A percentile compares a stretch with the other conserved stretches of the same genome.
phyloP scores from a whole-genome alignment of 2,797 vertebrate species.

The Sitta carolinensis region DNA sequence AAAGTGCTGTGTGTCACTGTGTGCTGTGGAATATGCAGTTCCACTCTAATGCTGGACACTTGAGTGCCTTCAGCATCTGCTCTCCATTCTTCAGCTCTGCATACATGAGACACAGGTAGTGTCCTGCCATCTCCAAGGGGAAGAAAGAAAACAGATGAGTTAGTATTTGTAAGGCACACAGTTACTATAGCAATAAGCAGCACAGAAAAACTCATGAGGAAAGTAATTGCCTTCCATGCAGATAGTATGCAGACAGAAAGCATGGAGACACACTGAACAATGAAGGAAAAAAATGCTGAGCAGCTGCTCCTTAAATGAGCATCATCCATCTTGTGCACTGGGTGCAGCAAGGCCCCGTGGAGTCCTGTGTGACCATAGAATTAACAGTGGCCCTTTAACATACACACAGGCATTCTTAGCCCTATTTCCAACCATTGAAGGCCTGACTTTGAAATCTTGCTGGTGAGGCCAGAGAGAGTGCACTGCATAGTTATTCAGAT shows the following conservation, averaged over 20 bases:
- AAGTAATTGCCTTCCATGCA: conserved; percentile 11
- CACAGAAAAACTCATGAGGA: conserved; percentile 19
- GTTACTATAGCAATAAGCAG: conserved; percentile 59
- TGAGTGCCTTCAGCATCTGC: background rate
- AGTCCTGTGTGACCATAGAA: background rate
- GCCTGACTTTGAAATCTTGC: background rate
- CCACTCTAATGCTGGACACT: background rate
- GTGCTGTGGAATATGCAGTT: background rate
- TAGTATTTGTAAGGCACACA: conserved; percentile 20
- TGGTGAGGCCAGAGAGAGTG: background rate
- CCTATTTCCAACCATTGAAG: background rate
- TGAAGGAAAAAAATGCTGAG: background rate
- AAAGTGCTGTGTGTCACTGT: background rate
- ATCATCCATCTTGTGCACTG: conserved; percentile 5
- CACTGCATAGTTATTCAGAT: background rate
- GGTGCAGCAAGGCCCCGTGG: background rate
- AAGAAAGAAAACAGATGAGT: conserved; percentile 3
- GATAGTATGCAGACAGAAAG: conserved; percentile 11
- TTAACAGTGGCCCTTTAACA: background rate
- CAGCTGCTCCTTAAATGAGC: conserved; percentile 32
- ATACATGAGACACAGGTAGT: background rate
- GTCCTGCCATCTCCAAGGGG: background rate
- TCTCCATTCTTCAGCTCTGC: background rate
- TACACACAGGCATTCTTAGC: background rate
- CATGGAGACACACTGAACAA: background rate